These are phyloP conservation scores for Lochmaea capreae DNA, from an alignment of 2,888 invertebrate genomes.

Conservation along the genomic window DNA sequence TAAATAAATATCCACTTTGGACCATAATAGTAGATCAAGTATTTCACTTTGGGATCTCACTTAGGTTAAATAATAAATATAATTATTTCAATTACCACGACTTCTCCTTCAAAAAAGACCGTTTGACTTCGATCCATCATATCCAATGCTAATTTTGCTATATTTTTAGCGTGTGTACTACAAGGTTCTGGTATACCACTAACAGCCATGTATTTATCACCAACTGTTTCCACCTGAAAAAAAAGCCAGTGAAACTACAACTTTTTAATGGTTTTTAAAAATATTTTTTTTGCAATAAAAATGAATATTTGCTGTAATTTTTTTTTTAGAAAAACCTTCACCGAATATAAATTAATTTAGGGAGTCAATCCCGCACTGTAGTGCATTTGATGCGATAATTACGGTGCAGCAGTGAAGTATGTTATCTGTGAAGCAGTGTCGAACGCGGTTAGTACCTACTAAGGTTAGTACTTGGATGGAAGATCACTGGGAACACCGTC, in stretches of 20 bases:
- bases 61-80: neutral
- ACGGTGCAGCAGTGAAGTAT: no score
- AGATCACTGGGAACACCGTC: no score
- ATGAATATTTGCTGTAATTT: no score
- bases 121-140: constrained; percentile 95
- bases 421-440: no score
- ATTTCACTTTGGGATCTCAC: neutral
- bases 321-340: no score
- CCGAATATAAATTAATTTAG: no score
- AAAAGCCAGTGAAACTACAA: neutral
- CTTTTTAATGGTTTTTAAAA: neutral
- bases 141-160: constrained; percentile 89
- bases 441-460: no score
- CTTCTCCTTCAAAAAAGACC: constrained; percentile 87
- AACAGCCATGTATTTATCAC: constrained; percentile 98
- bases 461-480: no score
- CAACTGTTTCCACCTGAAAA: constrained; percentile 92
- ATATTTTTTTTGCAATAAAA: neutral
- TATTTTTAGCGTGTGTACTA: constrained; percentile 89
- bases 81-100: constrained; percentile 75
- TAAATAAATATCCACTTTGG: no score
- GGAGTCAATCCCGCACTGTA: no score
- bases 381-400: no score
- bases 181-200: constrained; percentile 94
- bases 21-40: no score